These are phyloP conservation scores for Poeciliopsis presidionis DNA, from an alignment of 2,797 vertebrate genomes.

Conservation along the genomic window DNA sequence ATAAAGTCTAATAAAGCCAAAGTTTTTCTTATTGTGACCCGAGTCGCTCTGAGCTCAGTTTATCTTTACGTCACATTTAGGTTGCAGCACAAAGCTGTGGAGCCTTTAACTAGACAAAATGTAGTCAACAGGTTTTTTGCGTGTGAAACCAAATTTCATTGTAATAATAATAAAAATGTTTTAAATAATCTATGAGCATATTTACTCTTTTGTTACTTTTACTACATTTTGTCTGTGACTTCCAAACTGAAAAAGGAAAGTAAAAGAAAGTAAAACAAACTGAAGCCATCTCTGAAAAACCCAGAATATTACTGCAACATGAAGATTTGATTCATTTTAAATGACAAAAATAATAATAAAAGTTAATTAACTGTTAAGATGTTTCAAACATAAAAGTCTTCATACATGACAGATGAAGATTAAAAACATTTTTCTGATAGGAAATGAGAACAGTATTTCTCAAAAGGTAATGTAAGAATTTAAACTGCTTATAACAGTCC, in stretches of 20 bases:
- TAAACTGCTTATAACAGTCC: background rate
- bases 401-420: background rate
- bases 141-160: background rate
- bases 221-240: slow-evolving; percentile 21
- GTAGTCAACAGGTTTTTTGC: background rate
- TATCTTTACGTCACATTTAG: slow-evolving; percentile 1
- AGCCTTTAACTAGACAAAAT: slow-evolving; percentile 21
- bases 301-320: background rate
- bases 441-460: background rate
- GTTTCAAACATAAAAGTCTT: background rate
- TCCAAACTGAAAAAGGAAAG: background rate
- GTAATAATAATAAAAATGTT: background rate
- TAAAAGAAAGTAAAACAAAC: background rate
- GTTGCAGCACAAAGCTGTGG: background rate
- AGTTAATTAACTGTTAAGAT: background rate
- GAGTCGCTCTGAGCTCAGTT: slow-evolving; percentile 5
- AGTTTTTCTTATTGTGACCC: slow-evolving; percentile 5
- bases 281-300: slow-evolving; percentile 20
- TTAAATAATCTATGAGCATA: background rate
- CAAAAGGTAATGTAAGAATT: background rate
- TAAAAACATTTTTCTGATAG: background rate
- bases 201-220: background rate
- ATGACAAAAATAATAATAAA: background rate
- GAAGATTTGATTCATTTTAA: background rate
- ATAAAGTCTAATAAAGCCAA: background rate